A percentile compares a stretch with the other conserved stretches of the same genome.
Evolutionary conservation across 2,113 vertebrate genomes (phyloP).

Genomic region (Otis tarda): DNA sequence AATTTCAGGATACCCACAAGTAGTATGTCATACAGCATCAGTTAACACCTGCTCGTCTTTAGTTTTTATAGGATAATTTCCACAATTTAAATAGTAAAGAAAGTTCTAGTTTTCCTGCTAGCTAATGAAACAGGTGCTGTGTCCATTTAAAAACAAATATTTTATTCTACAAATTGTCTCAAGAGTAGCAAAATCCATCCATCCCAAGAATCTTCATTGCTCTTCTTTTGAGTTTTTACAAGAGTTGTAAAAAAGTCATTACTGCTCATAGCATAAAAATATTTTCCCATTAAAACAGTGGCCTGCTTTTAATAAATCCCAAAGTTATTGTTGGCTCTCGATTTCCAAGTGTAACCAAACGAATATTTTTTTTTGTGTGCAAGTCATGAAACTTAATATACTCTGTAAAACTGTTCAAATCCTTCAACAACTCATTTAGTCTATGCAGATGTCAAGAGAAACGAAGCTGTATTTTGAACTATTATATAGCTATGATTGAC

Average conservation of each 20-base stretch:
- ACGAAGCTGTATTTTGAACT: constrained; percentile 29
- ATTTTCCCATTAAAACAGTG: constrained; percentile 72
- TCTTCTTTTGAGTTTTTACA: constrained; percentile 51
- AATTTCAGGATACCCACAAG: neutral
- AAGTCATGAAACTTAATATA: constrained; percentile 71
- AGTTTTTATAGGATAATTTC: constrained; percentile 9
- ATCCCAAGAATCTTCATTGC: constrained; percentile 19
- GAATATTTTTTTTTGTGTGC: constrained; percentile 64
- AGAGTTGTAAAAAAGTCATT: constrained; percentile 58
- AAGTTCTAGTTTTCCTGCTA: neutral
- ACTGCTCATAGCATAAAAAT: constrained; percentile 59
- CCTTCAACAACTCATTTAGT: constrained; percentile 62
- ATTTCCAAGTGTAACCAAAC: constrained; percentile 61
- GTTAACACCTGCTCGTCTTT: neutral
- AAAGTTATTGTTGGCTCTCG: constrained; percentile 68
- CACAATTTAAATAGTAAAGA: neutral
- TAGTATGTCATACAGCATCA: neutral
- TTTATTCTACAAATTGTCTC: constrained; percentile 11
- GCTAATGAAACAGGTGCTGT: constrained; percentile 31
- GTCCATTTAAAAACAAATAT: neutral
- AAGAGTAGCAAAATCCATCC: constrained; percentile 10
- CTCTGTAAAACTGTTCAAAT: constrained; percentile 67
- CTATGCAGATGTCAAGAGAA: constrained; percentile 58
- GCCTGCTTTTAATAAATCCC: constrained; percentile 73
- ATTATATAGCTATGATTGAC: neutral